Conservation (phyloP, 2,888 invertebrate genomes). For the Calephelis perditalis region DNA sequence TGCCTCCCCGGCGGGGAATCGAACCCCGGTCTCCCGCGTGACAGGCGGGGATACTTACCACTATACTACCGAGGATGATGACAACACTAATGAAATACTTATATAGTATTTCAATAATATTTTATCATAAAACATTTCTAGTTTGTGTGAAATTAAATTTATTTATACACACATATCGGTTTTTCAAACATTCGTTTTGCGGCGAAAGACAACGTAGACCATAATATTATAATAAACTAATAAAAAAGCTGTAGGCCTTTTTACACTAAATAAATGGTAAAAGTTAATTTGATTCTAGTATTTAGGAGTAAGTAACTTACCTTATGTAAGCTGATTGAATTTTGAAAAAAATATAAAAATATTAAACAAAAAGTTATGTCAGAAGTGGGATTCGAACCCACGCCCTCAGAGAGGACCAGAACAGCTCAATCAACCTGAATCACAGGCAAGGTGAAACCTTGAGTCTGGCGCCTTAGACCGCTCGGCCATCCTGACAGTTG, state of each 20-base stretch:
- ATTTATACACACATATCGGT: too few relatives aligned
- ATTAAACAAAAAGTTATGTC: neutral
- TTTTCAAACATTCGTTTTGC: too few relatives aligned
- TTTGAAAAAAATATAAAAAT: too few relatives aligned
- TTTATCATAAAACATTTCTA: neutral
- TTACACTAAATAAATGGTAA: too few relatives aligned
- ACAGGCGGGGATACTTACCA: slow-evolving; percentile 79
- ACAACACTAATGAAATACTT: too few relatives aligned
- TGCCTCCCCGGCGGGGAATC: slow-evolving; percentile 71
- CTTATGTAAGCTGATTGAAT: too few relatives aligned
- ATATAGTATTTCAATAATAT: neutral
- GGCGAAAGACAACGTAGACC: too few relatives aligned
- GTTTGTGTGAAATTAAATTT: neutral
- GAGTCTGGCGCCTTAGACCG: too few relatives aligned
- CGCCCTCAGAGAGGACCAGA: slow-evolving; percentile 88
- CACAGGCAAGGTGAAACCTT: slow-evolving; percentile 72
- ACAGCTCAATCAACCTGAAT: slow-evolving; percentile 78
- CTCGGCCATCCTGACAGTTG: slow-evolving; percentile 56
- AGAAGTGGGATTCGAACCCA: slow-evolving; percentile 91
- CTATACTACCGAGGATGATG: slow-evolving; percentile 74
- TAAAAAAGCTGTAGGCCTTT: too few relatives aligned
- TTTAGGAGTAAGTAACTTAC: too few relatives aligned
- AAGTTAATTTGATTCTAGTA: too few relatives aligned
- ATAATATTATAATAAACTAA: too few relatives aligned
- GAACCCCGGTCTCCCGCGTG: slow-evolving; percentile 80